Evolutionary conservation across 2,113 vertebrate species (phyloP).

Genomic region (Cynoglossus semilaevis): DNA sequence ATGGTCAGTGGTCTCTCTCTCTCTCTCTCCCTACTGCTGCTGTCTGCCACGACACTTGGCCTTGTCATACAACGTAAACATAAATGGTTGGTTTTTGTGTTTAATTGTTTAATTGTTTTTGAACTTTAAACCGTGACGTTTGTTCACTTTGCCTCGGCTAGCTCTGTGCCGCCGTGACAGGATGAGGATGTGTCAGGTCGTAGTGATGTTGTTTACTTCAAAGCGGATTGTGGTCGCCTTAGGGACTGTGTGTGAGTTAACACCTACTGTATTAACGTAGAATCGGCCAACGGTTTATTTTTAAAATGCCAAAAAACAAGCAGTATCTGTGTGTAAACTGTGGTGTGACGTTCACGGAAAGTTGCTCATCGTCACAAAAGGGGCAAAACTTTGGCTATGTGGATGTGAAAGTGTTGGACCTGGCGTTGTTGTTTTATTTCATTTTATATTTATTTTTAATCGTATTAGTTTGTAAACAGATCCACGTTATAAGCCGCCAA

Average conservation of each 20-base stretch:
- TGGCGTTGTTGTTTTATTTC: too few species aligned
- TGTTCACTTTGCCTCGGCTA: constrained; percentile 42
- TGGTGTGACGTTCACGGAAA: too few species aligned
- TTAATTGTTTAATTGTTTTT: neutral
- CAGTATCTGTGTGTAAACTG: too few species aligned
- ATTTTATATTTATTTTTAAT: too few species aligned
- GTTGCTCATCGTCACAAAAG: too few species aligned
- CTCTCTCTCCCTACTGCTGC: neutral
- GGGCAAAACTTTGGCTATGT: too few species aligned
- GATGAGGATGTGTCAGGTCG: constrained; percentile 23
- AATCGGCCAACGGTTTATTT: too few species aligned
- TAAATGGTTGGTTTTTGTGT: neutral
- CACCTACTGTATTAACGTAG: neutral
- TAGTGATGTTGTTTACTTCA: constrained; percentile 35
- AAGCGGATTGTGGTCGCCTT: neutral
- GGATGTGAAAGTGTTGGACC: too few species aligned
- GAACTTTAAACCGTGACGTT: constrained; percentile 22
- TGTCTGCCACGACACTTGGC: neutral
- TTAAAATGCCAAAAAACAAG: too few species aligned
- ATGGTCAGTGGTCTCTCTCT: constrained; percentile 34
- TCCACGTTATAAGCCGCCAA: too few species aligned
- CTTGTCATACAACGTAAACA: neutral
- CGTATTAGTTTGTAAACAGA: too few species aligned
- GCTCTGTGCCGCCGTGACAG: constrained; percentile 24
- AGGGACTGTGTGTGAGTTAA: neutral